Evolutionary conservation across 2,888 invertebrate genomes (phyloP), one percentile per base, ranked within the genome.

Genomic region (Cheilosia soror): DNA sequence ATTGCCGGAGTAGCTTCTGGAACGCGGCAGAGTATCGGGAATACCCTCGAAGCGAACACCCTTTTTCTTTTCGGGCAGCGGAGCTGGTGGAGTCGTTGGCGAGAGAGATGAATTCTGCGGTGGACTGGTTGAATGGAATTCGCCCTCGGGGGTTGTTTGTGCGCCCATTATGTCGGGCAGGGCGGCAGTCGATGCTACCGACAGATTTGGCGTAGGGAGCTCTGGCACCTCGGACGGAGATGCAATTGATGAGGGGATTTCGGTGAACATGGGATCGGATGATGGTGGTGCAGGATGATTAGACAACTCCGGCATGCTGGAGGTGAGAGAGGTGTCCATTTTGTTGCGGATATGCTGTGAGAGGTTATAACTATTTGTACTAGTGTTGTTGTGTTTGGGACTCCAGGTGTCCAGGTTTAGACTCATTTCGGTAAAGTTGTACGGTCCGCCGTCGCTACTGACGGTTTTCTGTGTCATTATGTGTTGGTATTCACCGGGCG

Each of bases 291-390:
- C 87, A 86, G 78, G 76, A 62, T 86, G 85, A 57, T 82, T 87
- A 15, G 90, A 89, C 60, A 95, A 90, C 90, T 95, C 95, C 3
- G 95, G 95, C 95, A 95, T 94, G 66, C 95, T 95, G 15, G 94
- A 94, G 4, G 91, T 90, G 87, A 91, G 89, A 7, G 91, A 88
- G 60, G 90, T 90, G 77, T 93, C 93, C 79, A 91, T 89, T 84
- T 91, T 90, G 65, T 89, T 88, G 47, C 87, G 86, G n/a, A 90
- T 88, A 42, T 90, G 90, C 40, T 91, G 90, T 62, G 91, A 80
- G 42, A 90, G 77, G 77, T 89, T 91, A 76, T 89, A 91, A 85
- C 90, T 90, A 78, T 91, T 89, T 33, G 90, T 89, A 86, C 89
- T 89, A 55, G 89, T 88, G 75, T 89, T 81, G 55, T 89, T 85